Base-by-base conservation (phyloP, 1,140 invertebrate species). In the Drosophila nebulosa region DNA sequence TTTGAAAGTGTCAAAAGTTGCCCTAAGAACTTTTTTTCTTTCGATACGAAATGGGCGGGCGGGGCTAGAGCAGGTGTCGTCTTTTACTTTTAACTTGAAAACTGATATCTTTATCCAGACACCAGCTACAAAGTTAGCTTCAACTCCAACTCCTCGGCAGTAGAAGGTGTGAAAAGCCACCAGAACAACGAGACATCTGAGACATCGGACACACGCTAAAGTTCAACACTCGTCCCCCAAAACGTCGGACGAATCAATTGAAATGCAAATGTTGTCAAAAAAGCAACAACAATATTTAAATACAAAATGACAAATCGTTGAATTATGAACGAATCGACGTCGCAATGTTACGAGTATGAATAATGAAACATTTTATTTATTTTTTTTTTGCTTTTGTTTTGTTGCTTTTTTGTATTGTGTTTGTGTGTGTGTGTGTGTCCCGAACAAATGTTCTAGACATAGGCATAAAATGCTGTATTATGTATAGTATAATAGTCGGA, bases 291-390 rank as follows among this genome's bases (percentile, higher is more conserved):
- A 35, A 71, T 86, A 88, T 86, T 86, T 86, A 73, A 85, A 86
- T 86, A 81, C 81, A 86, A 74, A 85, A 78, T 86, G 83, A 86
- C 81, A 86, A 86, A 86, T 86, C 81, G 78, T 51, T 81, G 83
- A 86, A 86, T 81, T 86, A 86, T 86, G 81, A 77, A 69, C 74
- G 57, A 63, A 75, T 68, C 55, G 71, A 73, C 66, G 46, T 74
- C 71, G 35, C 30, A 9, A 52, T 21, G 32, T 56, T 36, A n/a
- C 27, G 16, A 21, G 22, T 21, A 30, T 22, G 39, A 55, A 55
- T 55, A 55, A 55, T 55, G 52, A 55, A 55, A 55, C 16, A 30
- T 55, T 30, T 55, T 30, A n/a, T 30, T 14, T 53, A 18, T 42
- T 16, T 42, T 42, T 16, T 18, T 18, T 46, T 46, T 42, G 5